Evolutionary conservation across 2,888 invertebrate genomes (phyloP).

Genomic region (Odontocerum albicorne): DNA sequence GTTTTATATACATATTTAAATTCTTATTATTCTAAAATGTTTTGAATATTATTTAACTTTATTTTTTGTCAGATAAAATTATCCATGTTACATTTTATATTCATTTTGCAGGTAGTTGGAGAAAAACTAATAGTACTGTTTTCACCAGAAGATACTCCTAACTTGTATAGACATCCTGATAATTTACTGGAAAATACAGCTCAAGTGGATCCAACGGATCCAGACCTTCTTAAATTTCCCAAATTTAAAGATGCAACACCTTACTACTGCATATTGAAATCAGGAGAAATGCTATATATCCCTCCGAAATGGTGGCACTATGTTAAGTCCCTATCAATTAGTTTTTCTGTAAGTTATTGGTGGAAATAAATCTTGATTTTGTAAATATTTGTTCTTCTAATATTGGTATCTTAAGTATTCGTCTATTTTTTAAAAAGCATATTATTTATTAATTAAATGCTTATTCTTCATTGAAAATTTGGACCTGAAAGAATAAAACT

Average conservation of each 20-base stretch:
- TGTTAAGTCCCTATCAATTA: slow-evolving; percentile 82
- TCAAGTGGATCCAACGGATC: slow-evolving; percentile 80
- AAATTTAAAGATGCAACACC: slow-evolving; percentile 64
- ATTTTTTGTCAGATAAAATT: too few species aligned
- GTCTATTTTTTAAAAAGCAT: too few species aligned
- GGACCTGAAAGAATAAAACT: too few species aligned
- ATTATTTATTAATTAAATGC: too few species aligned
- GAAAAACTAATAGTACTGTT: slow-evolving; percentile 86
- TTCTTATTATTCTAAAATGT: too few species aligned
- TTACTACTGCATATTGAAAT: slow-evolving; percentile 69
- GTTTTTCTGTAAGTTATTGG: slow-evolving; percentile 98
- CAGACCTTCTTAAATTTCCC: slow-evolving; percentile 74
- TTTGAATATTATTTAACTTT: too few species aligned
- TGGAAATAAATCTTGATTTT: slow-evolving; percentile 83
- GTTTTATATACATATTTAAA: too few species aligned
- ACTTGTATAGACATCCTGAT: slow-evolving; percentile 79
- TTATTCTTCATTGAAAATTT: too few species aligned
- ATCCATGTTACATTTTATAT: too few species aligned
- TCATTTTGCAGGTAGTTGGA: slow-evolving; percentile 71
- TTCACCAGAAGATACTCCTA: slow-evolving; percentile 66
- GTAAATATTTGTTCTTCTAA: too few species aligned
- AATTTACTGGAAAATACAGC: slow-evolving; percentile 87
- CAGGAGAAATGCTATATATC: slow-evolving; percentile 92
- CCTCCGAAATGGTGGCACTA: slow-evolving; percentile 98
- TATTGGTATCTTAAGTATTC: too few species aligned